These are phyloP conservation scores for Pomacea maculata DNA, from an alignment of 1,140 invertebrate genomes.

Conservation along the genomic window DNA sequence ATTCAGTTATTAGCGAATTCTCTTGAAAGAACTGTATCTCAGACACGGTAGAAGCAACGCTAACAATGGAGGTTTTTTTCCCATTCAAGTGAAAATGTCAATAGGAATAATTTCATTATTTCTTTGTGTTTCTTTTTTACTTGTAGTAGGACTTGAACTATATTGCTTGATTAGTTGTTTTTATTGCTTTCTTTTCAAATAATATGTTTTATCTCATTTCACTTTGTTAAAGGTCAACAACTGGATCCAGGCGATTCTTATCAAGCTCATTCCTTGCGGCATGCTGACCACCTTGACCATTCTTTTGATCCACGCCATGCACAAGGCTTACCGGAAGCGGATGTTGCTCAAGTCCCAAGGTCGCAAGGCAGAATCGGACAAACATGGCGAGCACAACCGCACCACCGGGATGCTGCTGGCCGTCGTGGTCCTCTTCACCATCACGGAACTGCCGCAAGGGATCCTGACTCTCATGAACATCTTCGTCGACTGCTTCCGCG, in stretches of 20 bases:
- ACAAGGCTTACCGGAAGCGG: conserved; percentile 63
- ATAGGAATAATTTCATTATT: no score
- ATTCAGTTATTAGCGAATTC: no score
- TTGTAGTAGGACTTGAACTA: no score
- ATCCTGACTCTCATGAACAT: conserved; percentile 58
- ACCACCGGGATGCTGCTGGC: conserved; percentile 92
- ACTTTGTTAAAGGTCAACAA: conserved; percentile 45
- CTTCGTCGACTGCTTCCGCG: conserved; percentile 43
- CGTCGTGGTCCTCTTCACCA: conserved; percentile 83
- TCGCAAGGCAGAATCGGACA: conserved; percentile 56
- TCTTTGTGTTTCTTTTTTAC: no score
- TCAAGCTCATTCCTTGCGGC: conserved; percentile 67
- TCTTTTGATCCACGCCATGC: conserved; percentile 65
- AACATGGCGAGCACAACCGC: conserved; percentile 74
- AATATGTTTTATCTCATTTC: conserved; percentile 3
- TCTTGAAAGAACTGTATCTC: no score
- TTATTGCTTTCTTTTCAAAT: no score
- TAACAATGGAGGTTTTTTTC: no score
- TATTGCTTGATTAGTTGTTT: no score
- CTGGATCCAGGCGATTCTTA: conserved; percentile 59
- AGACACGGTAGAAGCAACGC: no score
- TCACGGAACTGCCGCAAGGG: conserved; percentile 83
- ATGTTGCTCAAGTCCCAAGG: conserved; percentile 57
- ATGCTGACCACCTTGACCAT: conserved; percentile 66
- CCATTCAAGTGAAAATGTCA: no score